Conservation (phyloP, 2,888 invertebrate species). For the Blastobasis adustella region DNA sequence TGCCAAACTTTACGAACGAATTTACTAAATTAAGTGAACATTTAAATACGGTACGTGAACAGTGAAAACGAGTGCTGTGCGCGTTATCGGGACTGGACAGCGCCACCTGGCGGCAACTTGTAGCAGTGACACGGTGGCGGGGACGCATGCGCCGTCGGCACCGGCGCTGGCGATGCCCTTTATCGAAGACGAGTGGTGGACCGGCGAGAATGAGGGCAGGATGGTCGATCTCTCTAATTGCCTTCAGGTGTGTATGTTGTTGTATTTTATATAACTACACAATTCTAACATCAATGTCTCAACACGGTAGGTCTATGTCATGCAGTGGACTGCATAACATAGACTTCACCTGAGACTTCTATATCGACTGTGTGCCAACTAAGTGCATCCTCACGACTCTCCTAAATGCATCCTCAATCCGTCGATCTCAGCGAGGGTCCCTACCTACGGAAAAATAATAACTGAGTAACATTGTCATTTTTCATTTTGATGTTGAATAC, state of each 20-base stretch:
- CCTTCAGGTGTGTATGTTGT: slow-evolving; percentile 78
- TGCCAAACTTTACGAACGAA: slow-evolving; percentile 69
- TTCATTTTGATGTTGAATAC: too few relatives aligned
- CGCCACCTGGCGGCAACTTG: slow-evolving; percentile 56
- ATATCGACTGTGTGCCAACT: too few relatives aligned
- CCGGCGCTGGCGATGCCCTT: slow-evolving; percentile 92
- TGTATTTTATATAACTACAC: not conserved
- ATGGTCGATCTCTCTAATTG: slow-evolving; percentile 94
- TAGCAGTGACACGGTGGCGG: slow-evolving; percentile 74
- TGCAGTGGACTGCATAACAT: too few relatives aligned
- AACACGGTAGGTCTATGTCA: too few relatives aligned
- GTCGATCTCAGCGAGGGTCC: too few relatives aligned
- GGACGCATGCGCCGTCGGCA: slow-evolving; percentile 77
- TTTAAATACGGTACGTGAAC: not conserved
- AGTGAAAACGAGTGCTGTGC: slow-evolving; percentile 27
- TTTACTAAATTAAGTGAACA: slow-evolving; percentile 35
- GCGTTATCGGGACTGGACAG: slow-evolving; percentile 39
- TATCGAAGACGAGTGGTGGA: slow-evolving; percentile 97
- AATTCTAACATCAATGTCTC: too few relatives aligned
- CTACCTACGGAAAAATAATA: too few relatives aligned
- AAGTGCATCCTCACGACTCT: too few relatives aligned
- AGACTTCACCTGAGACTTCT: too few relatives aligned
- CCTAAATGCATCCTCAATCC: too few relatives aligned
- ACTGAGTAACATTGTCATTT: too few relatives aligned
- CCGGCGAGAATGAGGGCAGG: slow-evolving; percentile 95